Base-by-base conservation (phyloP, 2,888 invertebrate genomes). In the Leptogaster cylindrica region DNA sequence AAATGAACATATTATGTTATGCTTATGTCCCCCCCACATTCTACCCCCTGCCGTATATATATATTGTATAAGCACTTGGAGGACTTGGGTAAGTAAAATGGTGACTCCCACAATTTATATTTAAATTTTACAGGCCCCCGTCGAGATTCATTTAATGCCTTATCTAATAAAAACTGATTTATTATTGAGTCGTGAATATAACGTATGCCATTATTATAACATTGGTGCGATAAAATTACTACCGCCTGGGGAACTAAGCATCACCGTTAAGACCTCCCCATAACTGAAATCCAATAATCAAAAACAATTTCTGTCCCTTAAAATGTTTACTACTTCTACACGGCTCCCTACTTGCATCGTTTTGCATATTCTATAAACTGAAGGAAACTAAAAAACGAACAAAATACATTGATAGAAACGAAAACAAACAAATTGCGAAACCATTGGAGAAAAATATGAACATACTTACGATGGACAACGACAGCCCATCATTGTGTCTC, bases 401-500 rank as follows among this genome's bases (percentile, higher is more conserved):
- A 23, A 25, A 46, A 55, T 23, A 36, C n/a, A 55, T 18, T 20
- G 31, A 55, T 23, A n/a, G 6, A 7, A 4, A 3, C 10, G 18
- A 41, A 41, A 14, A 16, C 14, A 41, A 41, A 31, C 1, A 10
- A 41, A 41, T 18, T 16, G 41, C 5, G 18, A 14, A 12, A 41
- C 6, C 14, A 41, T 18, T 41, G 6, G 16, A 41, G 18, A 16
- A 55, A 55, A 55, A 55, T 55, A 55, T 55, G 55, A 55, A 36
- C 23, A 33, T 55, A 39, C 36, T 55, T 55, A 36, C 55, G 55
- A 33, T 23, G 55, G 20, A 55, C 55, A 55, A 39, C 55, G 55
- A 55, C 55, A 55, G 39, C 36, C 55, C 55, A 39, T 55, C 55
- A 55, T 55, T 55, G 55, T 55, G 55, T 55, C 55, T 36, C 55